Base-by-base conservation (phyloP, 1,140 invertebrate species). In the Euwallacea fornicatus region DNA sequence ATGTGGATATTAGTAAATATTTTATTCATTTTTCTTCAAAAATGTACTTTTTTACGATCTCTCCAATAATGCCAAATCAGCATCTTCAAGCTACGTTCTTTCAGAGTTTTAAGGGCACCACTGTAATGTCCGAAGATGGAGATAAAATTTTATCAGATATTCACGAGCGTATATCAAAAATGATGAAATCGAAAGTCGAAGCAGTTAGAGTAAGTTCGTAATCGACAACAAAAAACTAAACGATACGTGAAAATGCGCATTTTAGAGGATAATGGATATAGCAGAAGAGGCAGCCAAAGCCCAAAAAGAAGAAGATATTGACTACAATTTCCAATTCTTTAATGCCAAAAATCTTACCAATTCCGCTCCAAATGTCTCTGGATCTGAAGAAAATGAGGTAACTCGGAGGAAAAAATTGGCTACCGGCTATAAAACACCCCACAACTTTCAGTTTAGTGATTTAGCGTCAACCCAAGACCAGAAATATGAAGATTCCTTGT, bases 121-220 rank as follows among this genome's bases (percentile, higher is more conserved):
- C 87, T 77, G 85, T 93, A 7, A 85, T 88, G 63, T 82, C 86
- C 7, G 85, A 90, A 76, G 88, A 91, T 82, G 91, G 92, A 7
- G 86, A 86, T 73, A 85, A 86, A 76, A 80, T 94, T 73, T 88
- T 93, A 2, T 86, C 88, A 71, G 89, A 89, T 59, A 93, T 94
- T 81, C 89, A 91, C 10, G 87, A 89, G 71, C 88, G 92, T 73
- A 90, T 94, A 66, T 88, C 90, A 74, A 88, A 87, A 7, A 93
- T 94, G 91, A 92, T 93, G 88, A 88, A 90, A 69, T 85, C 91
- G 3, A 94, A 94, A 84, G 89, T 94, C 68, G 91, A 91, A 71
- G 92, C 93, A 10, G 91, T 94, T 13, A 89, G 88, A 83, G 89
- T 91, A 83, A 80, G 59, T 44, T 58, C 59, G 2, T 58, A 21